Conservation (phyloP, 2,888 invertebrate species). For the Habrosyne pyritoides region DNA sequence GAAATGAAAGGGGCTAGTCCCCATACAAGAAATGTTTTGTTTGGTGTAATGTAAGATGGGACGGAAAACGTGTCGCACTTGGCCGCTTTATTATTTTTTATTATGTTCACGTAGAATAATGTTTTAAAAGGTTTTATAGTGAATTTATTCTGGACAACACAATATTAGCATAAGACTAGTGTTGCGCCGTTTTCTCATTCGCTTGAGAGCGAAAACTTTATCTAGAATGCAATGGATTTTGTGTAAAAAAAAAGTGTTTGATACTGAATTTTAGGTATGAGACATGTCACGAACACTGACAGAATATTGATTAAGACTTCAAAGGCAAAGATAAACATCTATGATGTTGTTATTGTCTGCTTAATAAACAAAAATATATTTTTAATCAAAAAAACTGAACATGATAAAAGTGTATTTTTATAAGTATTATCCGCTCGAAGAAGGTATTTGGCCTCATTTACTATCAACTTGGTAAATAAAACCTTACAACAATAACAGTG, state of each 20-base stretch:
- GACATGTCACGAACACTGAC: too few relatives aligned
- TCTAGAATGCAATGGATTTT: too few relatives aligned
- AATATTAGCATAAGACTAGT: not conserved
- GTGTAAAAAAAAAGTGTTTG: too few relatives aligned
- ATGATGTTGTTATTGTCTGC: not conserved
- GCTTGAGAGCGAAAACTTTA: too few relatives aligned
- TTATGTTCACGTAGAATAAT: not conserved
- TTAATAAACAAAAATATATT: not conserved
- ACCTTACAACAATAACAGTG: too few relatives aligned
- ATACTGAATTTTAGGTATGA: too few relatives aligned
- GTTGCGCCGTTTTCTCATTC: not conserved
- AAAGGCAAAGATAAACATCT: not conserved
- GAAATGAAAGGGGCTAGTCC: too few relatives aligned
- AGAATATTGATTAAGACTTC: too few relatives aligned
- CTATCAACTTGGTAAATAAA: too few relatives aligned
- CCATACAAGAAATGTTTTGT: too few relatives aligned
- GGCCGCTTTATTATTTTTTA: not conserved
- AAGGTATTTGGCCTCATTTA: not conserved
- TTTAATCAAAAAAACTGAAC: not conserved
- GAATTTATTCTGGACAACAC: not conserved
- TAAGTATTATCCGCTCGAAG: not conserved
- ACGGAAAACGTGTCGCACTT: too few relatives aligned
- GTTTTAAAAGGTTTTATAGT: not conserved
- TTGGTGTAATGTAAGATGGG: too few relatives aligned
- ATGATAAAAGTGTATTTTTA: not conserved